Base-by-base conservation (phyloP, 2,888 invertebrate genomes). In the Coecobrya sp. region DNA sequence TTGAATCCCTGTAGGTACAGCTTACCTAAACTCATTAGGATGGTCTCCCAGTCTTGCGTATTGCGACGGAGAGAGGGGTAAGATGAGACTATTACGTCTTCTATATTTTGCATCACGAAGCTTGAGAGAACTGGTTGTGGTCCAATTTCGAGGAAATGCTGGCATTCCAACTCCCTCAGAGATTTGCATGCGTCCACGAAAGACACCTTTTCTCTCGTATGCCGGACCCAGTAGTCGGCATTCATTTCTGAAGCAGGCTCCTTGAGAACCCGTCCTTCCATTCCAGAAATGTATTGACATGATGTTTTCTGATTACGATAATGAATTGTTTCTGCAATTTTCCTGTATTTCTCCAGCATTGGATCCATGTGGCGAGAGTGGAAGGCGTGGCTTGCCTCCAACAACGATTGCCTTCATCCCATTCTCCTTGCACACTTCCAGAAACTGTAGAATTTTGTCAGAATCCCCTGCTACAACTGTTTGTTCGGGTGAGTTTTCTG, bases 351-450 rank as follows among this genome's bases (percentile, higher is more conserved):
- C n/a, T 84, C 81, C 8, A 94, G 68, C 70, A 94, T 92, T 0
- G 85, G 81, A 11, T 94, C 93, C 93, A 93, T 94, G 13, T 89
- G 88, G 10, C 92, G 25, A 0, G 94, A 94, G 36, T 94, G 94
- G 81, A 93, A 93, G 0, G 93, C 93, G 62, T 93, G 93, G 10
- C 89, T 91, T 4, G 94, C 79, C 13, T 81, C 82, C 13, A 94
- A 42, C n/a, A 36, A 85, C 52, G 11, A 89, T 87, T 0, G 86
- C 59, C 45, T 91, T 93, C 11, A 82, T 45, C 16, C 25, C 42
- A 1, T 36, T 4, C 2, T 84, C 42, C 0, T 4, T 81, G 59
- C 92, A 92, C 19, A 88, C 62, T 16, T 62, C 25, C 0, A 49
- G 36, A 88, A 94, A 92, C 5, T 81, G 11, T 5, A 62, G 7